Base-by-base conservation (phyloP, 2,888 invertebrate genomes). In the Boloria euphrosyne region DNA sequence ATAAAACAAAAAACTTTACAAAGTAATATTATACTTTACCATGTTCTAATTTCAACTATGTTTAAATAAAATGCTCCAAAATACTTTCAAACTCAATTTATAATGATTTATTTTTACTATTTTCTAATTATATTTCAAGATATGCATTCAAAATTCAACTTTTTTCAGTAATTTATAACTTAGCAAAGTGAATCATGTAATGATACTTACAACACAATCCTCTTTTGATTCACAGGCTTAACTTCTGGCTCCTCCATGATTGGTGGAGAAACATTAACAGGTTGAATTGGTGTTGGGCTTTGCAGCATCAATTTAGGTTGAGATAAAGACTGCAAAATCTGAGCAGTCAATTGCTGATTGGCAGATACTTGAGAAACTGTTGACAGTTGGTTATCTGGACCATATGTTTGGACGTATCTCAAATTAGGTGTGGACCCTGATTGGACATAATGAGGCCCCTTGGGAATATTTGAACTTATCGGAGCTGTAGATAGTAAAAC, bases 281-380 rank as follows among this genome's bases (percentile, higher is more conserved):
- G 60, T 52, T 67, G 69, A 18, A 83, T 62, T 6, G 82, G 76
- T 1, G 79, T 76, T 1, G 83, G 80, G 67, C 78, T 82, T 6
- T 85, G 87, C 66, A 90, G 68, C 81, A 89, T 80, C 53, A 90
- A 72, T 72, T 92, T 92, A 2, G 93, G 91, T 68, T 91, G 92
- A 16, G 92, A 87, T 16, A 93, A 76, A 43, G 94, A 94, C 75
- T 94, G 94, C 71, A 94, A 81, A 74, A 94, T 94, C 78, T 94
- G 94, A 27, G 94, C 94, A 2, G 94, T 94, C 63, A 94, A 80
- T 66, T 94, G 94, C 75, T 94, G 94, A 77, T 94, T 94, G 22
- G 93, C 93, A 7, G 93, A 93, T 17, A 93, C 87, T 78, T 93
- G 93, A 2, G 93, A 85, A 31, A 85, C 81, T 22, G 88, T 84